Percentiles rank a stretch among this genome's conserved stretches.
Conservation (phyloP, 2,113 vertebrate species). For the Tachycineta bicolor region DNA sequence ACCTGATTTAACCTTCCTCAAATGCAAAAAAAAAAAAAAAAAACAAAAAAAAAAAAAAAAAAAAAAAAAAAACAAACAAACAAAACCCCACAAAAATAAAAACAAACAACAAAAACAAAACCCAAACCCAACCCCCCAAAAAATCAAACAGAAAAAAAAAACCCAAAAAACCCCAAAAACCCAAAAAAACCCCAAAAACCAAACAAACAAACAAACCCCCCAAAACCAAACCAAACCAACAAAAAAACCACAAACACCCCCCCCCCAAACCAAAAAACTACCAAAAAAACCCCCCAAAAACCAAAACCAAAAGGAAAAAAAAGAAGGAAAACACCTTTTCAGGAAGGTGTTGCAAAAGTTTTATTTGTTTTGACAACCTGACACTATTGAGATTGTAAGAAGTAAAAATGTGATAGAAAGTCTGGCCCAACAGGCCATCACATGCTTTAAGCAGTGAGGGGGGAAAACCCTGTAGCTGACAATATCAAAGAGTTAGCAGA, state of each 20-base stretch:
- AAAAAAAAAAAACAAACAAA: neutral
- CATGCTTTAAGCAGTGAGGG: neutral
- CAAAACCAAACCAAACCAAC: too few relatives aligned
- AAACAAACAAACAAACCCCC: too few relatives aligned
- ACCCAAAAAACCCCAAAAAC: too few relatives aligned
- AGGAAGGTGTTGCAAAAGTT: neutral
- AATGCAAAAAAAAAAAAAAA: neutral
- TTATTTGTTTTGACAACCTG: constrained; percentile 24
- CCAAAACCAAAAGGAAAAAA: neutral
- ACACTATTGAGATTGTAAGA: neutral
- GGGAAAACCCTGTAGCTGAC: neutral
- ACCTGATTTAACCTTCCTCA: neutral
- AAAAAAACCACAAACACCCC: too few relatives aligned
- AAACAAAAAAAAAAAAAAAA: neutral
- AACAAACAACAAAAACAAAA: too few relatives aligned
- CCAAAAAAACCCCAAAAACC: too few relatives aligned
- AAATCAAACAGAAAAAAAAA: too few relatives aligned
- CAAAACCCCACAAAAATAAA: too few relatives aligned
- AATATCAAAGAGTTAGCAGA: neutral
- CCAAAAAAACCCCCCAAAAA: too few relatives aligned
- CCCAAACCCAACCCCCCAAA: too few relatives aligned
- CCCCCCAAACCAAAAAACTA: too few relatives aligned
- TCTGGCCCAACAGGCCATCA: neutral
- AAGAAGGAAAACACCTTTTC: neutral
- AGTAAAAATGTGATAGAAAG: neutral